Evolutionary conservation across 2,888 invertebrate species (phyloP).

Genomic region (Fragum sueziense): DNA sequence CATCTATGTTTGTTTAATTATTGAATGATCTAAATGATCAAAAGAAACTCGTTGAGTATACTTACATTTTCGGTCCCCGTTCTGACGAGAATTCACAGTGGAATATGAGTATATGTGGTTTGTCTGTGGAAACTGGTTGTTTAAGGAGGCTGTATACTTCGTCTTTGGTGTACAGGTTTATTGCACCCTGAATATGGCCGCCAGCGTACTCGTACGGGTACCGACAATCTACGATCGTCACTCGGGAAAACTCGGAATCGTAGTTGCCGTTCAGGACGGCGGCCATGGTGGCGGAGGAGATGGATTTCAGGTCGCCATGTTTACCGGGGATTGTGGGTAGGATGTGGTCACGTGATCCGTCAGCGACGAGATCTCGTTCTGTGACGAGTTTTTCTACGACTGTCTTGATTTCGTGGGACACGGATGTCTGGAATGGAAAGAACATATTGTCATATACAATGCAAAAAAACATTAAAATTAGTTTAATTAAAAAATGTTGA

Average conservation of each 20-base stretch:
- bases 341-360: constrained; percentile 55
- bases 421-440: neutral
- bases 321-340: constrained; percentile 15
- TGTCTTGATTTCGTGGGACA: neutral
- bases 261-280: constrained; percentile 12
- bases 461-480: no score
- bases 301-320: constrained; percentile 21
- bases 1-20: no score
- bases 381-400: constrained; percentile 4
- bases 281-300: constrained; percentile 1
- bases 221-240: constrained; percentile 54
- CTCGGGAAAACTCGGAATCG: constrained; percentile 21
- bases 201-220: constrained; percentile 54
- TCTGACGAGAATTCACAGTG: constrained; percentile 61
- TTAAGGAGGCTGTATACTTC: constrained; percentile 36
- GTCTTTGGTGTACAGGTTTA: constrained; percentile 55
- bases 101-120: constrained; percentile 57
- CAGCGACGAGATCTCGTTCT: constrained; percentile 7
- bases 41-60: no score
- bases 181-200: constrained; percentile 49
- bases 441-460: no score
- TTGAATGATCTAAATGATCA: no score
- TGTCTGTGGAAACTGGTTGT: constrained; percentile 33
- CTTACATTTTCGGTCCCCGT: constrained; percentile 58
- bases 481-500: no score